Conservation (phyloP, 2,888 invertebrate genomes). For the Polyommatus icarus region DNA sequence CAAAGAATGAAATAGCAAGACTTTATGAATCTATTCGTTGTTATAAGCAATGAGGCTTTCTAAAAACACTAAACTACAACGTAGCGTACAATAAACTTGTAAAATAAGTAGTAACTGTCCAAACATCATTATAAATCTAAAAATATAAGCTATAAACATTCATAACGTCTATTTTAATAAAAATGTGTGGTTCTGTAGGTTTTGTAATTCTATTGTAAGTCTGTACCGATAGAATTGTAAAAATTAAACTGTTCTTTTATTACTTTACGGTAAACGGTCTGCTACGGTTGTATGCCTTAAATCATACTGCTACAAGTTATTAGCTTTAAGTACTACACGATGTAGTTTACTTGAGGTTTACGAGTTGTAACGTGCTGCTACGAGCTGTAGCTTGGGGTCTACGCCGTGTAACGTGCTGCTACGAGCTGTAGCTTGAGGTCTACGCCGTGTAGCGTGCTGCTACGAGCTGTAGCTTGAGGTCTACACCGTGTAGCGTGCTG, state of each 20-base stretch:
- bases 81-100: constrained; percentile 2
- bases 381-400: not conserved
- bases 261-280: too few relatives aligned
- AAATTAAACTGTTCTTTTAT: not conserved
- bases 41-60: not conserved
- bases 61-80: not conserved
- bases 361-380: not conserved
- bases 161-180: not conserved
- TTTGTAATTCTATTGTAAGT: not conserved
- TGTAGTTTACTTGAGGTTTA: too few relatives aligned
- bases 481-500: not conserved
- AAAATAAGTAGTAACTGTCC: not conserved
- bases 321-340: too few relatives aligned
- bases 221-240: not conserved
- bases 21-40: not conserved
- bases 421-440: not conserved
- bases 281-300: too few relatives aligned
- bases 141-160: not conserved
- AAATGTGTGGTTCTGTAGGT: constrained; percentile 1
- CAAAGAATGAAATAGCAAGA: not conserved
- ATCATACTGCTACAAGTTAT: too few relatives aligned
- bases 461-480: not conserved
- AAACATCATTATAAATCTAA: constrained; percentile 11
- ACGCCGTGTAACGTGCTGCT: not conserved
- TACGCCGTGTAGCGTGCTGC: not conserved